phyloP scores from a whole-genome alignment of 2,888 invertebrate species.

The Pinctada fucata region DNA sequence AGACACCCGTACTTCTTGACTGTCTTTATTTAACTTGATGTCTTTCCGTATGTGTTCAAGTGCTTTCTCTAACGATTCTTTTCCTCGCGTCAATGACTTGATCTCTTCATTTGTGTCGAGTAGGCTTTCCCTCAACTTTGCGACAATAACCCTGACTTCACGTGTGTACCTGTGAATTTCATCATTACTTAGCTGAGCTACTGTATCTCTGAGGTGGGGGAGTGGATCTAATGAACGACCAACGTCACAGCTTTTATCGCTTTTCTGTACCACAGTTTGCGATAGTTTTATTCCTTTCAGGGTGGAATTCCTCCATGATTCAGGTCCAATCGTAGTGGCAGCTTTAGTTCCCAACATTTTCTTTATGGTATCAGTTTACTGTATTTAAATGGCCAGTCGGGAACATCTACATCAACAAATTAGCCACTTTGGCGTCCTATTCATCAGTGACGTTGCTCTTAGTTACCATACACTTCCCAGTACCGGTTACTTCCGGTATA shows the following conservation, averaged over 20 bases:
- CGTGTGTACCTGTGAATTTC: conserved; percentile 74
- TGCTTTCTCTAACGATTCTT: conserved; percentile 73
- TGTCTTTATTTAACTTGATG: conserved; percentile 74
- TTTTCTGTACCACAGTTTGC: conserved; percentile 70
- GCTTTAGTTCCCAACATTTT: conserved; percentile 59
- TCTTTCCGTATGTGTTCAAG: conserved; percentile 76
- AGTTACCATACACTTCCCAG: conserved; percentile 51
- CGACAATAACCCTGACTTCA: conserved; percentile 73
- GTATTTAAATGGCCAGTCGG: no score
- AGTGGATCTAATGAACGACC: conserved; percentile 73
- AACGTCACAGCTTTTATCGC: conserved; percentile 70
- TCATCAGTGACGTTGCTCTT: conserved; percentile 55
- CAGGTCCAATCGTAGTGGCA: conserved; percentile 70
- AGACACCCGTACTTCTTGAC: conserved; percentile 65
- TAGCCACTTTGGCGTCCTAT: conserved; percentile 49
- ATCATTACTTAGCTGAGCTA: conserved; percentile 74
- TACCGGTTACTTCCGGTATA: conserved; percentile 45
- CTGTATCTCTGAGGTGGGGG: conserved; percentile 74
- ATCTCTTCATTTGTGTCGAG: conserved; percentile 76
- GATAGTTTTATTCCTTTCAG: conserved; percentile 73
- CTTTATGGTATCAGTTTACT: not conserved
- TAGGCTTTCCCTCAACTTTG: conserved; percentile 73
- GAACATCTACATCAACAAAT: no score
- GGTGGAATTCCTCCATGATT: conserved; percentile 73
- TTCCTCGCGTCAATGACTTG: conserved; percentile 72